Base-by-base conservation (phyloP, 2,797 vertebrate genomes). In the Poecile montanus region DNA sequence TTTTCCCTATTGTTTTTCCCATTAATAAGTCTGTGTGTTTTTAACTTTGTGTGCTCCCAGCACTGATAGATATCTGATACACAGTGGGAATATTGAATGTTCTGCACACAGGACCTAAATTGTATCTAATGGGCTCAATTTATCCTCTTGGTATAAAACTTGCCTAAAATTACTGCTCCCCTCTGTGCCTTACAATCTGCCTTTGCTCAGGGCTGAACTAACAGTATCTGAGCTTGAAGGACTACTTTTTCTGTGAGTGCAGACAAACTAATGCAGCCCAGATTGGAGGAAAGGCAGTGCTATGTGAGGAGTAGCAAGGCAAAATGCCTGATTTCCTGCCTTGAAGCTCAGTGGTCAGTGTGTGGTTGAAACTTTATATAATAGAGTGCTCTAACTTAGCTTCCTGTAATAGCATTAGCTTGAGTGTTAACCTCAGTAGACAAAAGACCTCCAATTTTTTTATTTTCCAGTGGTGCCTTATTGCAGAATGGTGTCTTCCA, bases 1-100 rank as follows among this genome's bases (percentile, higher is more conserved):
- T 66, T 48, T 6, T 8, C 11, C 6, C 13, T 40, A 11, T 32
- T 0, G 0, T 1, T n/a, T n/a, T 82, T 80, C 14, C 23, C n/a
- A 6, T 65, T 8, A 50, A 56, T 29, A 53, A 34, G 25, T 77
- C 53, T 44, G 19, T 40, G 6, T 38, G 5, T 54, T 58, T 23
- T 44, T 70, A 57, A 19, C 6, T 38, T 81, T 22, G 3, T 45
- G 14, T 68, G 47, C 48, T 91, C 8, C 9, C 16, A 67, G 19
- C 7, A 63, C 20, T 58, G 26, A 19, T 18, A 54, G 10, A 17
- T 48, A 6, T 42, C 12, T 63, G 32, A 22, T 73, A 45, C 2
- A 5, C 32, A 23, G 20, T 78, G n/a, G n/a, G 45, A 78, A 30
- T 78, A 23, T 23, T 54, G 38, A 66, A 13, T 67, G 11, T 25